Evolutionary conservation across 2,113 vertebrate species (phyloP).

Genomic region (Sapayoa aenigma): DNA sequence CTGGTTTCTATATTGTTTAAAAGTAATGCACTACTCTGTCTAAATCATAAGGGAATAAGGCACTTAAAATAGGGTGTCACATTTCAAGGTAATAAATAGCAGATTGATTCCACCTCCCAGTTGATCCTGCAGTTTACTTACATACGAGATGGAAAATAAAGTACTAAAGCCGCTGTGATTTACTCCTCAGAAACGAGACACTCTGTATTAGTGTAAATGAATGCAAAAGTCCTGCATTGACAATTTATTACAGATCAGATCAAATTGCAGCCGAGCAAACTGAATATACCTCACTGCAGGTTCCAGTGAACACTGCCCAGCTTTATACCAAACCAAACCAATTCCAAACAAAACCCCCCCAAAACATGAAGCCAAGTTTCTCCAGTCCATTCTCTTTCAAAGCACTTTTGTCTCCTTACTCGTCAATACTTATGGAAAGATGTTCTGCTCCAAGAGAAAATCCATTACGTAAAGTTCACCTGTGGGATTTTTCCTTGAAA

Average conservation of each 20-base stretch:
- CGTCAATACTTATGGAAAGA: not conserved
- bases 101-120: conserved; percentile 97
- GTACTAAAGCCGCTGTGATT: conserved; percentile 83
- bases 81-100: conserved; percentile 99
- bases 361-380: not conserved
- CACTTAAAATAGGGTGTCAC: conserved; percentile 94
- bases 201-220: conserved; percentile 84
- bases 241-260: conserved; percentile 81
- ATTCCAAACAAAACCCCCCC: not conserved
- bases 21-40: conserved; percentile 77
- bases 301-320: not conserved
- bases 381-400: not conserved
- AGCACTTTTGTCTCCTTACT: not conserved
- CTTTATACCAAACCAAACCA: not conserved
- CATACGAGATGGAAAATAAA: conserved; percentile 90
- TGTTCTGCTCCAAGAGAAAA: not conserved
- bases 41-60: conserved; percentile 89
- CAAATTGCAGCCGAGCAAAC: conserved; percentile 49
- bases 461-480: not conserved
- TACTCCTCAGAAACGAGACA: conserved; percentile 88
- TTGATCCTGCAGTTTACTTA: conserved; percentile 89
- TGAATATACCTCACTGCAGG: not conserved
- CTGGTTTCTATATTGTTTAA: conserved; percentile 75
- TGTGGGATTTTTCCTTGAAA: not conserved
- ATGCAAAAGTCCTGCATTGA: conserved; percentile 74